Evolutionary conservation across 1,140 invertebrate genomes (phyloP).

Genomic region (Stegodyphus mimosarum): DNA sequence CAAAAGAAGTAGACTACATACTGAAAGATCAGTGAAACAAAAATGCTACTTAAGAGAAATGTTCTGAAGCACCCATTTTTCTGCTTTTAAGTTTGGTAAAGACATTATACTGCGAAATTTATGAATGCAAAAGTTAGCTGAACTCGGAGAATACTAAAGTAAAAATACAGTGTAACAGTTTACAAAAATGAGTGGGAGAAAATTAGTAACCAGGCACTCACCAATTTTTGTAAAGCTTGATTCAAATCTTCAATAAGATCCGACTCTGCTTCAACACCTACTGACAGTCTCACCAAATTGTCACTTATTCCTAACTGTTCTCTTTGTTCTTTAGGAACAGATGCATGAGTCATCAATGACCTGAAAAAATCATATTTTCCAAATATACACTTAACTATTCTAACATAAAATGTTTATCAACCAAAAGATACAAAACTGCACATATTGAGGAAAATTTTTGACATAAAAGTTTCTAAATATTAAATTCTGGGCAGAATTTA

Average conservation of each 20-base stretch:
- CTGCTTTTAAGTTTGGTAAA: too few species aligned
- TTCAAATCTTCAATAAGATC: constrained; percentile 92
- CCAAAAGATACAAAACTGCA: neutral
- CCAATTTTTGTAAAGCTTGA: constrained; percentile 74
- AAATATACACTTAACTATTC: neutral
- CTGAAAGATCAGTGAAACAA: too few species aligned
- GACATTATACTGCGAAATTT: too few species aligned
- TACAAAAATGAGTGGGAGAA: too few species aligned
- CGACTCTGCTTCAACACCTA: constrained; percentile 88
- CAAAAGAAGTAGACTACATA: too few species aligned
- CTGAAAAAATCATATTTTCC: constrained; percentile 41
- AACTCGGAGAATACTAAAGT: too few species aligned
- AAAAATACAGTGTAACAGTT: too few species aligned
- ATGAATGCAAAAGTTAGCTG: too few species aligned
- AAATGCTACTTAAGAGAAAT: too few species aligned
- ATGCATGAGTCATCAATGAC: constrained; percentile 67
- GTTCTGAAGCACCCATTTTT: too few species aligned
- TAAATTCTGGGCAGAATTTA: too few species aligned
- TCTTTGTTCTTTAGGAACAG: constrained; percentile 75
- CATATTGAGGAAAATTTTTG: neutral
- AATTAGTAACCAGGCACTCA: constrained; percentile 16
- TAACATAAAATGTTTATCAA: neutral
- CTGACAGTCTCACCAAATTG: constrained; percentile 87
- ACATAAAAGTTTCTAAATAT: too few species aligned
- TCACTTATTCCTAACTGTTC: constrained; percentile 85